Conservation (phyloP, 2,888 invertebrate genomes). For the Synanthedon vespiformis region DNA sequence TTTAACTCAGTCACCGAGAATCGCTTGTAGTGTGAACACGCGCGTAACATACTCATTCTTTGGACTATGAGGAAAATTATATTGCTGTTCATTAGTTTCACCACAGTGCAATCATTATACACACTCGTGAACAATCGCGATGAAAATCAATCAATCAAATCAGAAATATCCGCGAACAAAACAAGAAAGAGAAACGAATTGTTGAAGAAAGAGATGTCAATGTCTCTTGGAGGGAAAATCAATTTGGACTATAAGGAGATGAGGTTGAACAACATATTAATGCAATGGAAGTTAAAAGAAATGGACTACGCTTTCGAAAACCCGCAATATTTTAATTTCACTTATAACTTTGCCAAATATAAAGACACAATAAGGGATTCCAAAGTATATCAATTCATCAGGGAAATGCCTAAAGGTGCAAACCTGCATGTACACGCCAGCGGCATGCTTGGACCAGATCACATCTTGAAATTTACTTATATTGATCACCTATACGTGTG, state of each 20-base stretch:
- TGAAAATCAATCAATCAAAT: too few species aligned
- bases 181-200: conserved; percentile 24
- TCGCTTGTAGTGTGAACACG: too few species aligned
- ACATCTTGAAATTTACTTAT: conserved; percentile 64
- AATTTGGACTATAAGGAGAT: conserved; percentile 17
- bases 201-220: conserved; percentile 32
- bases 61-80: too few species aligned
- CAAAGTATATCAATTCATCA: conserved; percentile 67
- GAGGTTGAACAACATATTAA: conserved; percentile 43
- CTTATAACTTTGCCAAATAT: conserved; percentile 67
- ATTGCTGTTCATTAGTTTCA: too few species aligned
- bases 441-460: conserved; percentile 62
- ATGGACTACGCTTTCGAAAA: conserved; percentile 35
- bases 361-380: conserved; percentile 63
- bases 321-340: conserved; percentile 60
- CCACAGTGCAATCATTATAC: too few species aligned
- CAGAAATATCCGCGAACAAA: background rate
- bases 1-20: too few species aligned
- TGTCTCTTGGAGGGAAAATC: conserved; percentile 41
- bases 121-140: too few species aligned
- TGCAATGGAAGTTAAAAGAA: conserved; percentile 42
- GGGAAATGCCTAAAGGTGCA: conserved; percentile 74
- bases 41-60: too few species aligned
- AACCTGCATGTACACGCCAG: conserved; percentile 72
- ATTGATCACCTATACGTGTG: conserved; percentile 59